Evolutionary conservation across 2,113 vertebrate genomes (phyloP), one percentile per base, ranked within the genome.

Genomic region (Nerophis lumbriciformis): DNA sequence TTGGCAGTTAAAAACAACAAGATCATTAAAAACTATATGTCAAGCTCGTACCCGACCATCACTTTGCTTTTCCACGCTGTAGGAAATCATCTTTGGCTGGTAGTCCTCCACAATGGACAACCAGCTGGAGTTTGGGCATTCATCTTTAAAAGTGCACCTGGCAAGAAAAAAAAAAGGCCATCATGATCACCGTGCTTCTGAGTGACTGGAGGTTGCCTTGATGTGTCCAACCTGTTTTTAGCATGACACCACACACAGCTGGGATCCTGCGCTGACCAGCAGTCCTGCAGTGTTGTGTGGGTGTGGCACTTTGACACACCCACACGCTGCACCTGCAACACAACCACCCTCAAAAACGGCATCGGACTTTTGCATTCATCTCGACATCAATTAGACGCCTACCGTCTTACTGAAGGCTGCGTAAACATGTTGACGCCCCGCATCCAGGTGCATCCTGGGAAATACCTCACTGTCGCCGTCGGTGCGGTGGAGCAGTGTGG

Each of bases 161-260:
- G 0, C 1, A 60, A 8, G 47, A 61, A 35, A 45, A 51, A 62
- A 47, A 6, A 37, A 6, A 48, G 6, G 12, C 15, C 0, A 53
- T 15, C 53, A 1, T 73, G 39, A 63, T 4, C 14, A 44, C 6
- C 9, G 4, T 14, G 48, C 44, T 51, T 10, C 2, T 4, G 6
- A 8, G n/a, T 19, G 14, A 55, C 11, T 47, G 11, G 42, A 51
- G 37, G 6, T 3, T 19, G 37, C 61, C 12, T 13, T 14, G 55
- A 15, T 2, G 45, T n/a, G 53, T 53, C 83, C 63, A 12, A 91
- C 90, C 75, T 86, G 6, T 2, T 35, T 28, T 28, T 4, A 15
- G 66, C 59, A n/a, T 45, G 1, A 65, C 95, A 98, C 95, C 95
- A 98, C 10, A 93, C 93, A 72, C 96, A 98, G 82, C 90, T 67